Evolutionary conservation across 2,888 invertebrate species (phyloP).

Genomic region (Malachius bipustulatus): DNA sequence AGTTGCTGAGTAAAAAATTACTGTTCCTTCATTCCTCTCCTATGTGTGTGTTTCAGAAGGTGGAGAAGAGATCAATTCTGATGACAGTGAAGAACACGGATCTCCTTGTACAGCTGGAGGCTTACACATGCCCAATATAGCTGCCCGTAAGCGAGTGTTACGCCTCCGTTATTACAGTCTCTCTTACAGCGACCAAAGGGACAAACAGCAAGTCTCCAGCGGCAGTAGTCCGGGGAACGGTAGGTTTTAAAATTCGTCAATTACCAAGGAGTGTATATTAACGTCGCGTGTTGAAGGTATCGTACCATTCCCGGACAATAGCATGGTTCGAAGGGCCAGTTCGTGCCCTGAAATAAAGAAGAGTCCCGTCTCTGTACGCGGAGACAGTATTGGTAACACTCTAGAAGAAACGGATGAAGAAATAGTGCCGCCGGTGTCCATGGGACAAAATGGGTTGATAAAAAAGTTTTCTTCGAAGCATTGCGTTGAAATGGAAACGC

Average conservation of each 20-base stretch:
- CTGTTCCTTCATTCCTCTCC: too few species aligned
- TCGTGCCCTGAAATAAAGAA: slow-evolving; percentile 54
- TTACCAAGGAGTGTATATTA: too few species aligned
- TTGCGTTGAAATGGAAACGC: slow-evolving; percentile 37
- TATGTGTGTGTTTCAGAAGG: too few species aligned
- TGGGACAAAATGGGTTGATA: slow-evolving; percentile 20
- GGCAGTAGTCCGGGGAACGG: slow-evolving; percentile 39
- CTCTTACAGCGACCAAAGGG: slow-evolving; percentile 40
- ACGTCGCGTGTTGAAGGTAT: too few species aligned
- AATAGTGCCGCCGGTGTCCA: too few species aligned
- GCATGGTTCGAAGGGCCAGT: slow-evolving; percentile 46
- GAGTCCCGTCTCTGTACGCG: slow-evolving; percentile 25
- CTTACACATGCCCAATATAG: slow-evolving; percentile 49
- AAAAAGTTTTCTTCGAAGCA: slow-evolving; percentile 8
- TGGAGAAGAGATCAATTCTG: too few species aligned
- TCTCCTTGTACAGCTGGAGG: slow-evolving; percentile 47
- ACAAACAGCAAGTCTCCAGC: slow-evolving; percentile 28
- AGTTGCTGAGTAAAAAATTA: too few species aligned
- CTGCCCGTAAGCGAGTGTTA: slow-evolving; percentile 41
- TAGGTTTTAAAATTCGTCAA: too few species aligned
- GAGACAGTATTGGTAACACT: slow-evolving; percentile 28
- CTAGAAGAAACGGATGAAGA: slow-evolving; percentile 36
- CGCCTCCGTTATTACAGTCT: slow-evolving; percentile 53
- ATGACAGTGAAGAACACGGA: slow-evolving; percentile 39
- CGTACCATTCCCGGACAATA: slow-evolving; percentile 21